A percentile compares a stretch with the other conserved stretches of the same genome.
Evolutionary conservation across 1,140 invertebrate genomes (phyloP).

Genomic region (Cotesia chilonis): DNA sequence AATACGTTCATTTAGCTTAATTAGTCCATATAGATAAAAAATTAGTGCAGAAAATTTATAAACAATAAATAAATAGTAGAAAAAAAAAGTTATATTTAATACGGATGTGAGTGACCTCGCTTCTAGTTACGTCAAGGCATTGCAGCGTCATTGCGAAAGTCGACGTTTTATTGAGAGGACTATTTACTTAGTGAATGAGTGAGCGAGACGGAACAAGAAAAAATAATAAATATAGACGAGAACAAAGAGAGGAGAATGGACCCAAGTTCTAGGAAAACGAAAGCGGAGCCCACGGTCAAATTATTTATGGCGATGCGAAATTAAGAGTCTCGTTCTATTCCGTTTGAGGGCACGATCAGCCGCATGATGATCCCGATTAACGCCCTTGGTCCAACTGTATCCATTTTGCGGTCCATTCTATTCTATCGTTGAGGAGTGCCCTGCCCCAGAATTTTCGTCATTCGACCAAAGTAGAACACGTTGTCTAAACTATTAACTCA

Average conservation of each 20-base stretch:
- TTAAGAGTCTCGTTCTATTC: slow-evolving; percentile 60
- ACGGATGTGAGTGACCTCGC: slow-evolving; percentile 14
- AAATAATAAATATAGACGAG: slow-evolving; percentile 8
- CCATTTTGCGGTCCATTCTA: background rate
- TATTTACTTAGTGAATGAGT: background rate
- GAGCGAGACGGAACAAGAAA: background rate
- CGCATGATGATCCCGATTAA: slow-evolving; percentile 43
- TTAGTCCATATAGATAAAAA: no score
- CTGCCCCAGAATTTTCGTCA: no score
- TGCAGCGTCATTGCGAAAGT: slow-evolving; percentile 22
- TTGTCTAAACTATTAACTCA: no score
- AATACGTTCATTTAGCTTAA: no score
- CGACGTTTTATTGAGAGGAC: no score
- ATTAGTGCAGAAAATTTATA: background rate
- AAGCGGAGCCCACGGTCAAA: slow-evolving; percentile 58
- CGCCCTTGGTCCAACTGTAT: slow-evolving; percentile 42
- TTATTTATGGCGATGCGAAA: slow-evolving; percentile 66
- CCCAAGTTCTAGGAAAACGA: slow-evolving; percentile 31
- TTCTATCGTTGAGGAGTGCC: background rate
- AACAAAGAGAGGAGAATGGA: slow-evolving; percentile 24
- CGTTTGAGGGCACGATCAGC: slow-evolving; percentile 52
- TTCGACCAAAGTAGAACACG: no score
- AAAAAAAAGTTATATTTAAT: background rate
- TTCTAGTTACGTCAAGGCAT: slow-evolving; percentile 23
- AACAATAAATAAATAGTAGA: slow-evolving; percentile 9